Evolutionary conservation across 2,888 invertebrate species (phyloP).

Genomic region (Halictus quadricinctus): DNA sequence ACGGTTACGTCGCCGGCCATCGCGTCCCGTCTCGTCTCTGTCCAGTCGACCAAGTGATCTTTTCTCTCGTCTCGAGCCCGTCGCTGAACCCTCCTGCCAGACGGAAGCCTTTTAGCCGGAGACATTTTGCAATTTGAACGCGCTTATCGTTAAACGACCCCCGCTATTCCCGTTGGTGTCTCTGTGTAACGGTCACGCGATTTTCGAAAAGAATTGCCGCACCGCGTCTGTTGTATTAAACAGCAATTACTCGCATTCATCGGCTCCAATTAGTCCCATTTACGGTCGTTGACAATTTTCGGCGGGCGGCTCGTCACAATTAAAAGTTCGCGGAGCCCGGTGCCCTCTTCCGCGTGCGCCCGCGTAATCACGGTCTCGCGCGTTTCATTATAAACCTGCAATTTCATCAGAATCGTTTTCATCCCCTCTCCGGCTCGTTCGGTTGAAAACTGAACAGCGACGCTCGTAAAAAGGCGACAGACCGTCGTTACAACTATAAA

Average conservation of each 20-base stretch:
- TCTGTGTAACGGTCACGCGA: not conserved
- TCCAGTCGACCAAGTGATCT: conserved; percentile 27
- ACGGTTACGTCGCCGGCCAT: conserved; percentile 16
- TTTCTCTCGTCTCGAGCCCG: conserved; percentile 9
- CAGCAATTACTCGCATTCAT: conserved; percentile 20
- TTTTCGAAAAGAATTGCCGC: not conserved
- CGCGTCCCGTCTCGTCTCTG: not conserved
- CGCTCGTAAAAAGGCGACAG: not conserved
- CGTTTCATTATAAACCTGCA: conserved; percentile 31
- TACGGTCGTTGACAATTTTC: conserved; percentile 2
- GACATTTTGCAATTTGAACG: conserved; percentile 9
- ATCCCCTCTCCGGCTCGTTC: not conserved
- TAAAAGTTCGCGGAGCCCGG: conserved; percentile 20
- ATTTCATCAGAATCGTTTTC: conserved; percentile 6
- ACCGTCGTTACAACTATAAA: conserved; percentile 20
- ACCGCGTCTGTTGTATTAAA: conserved; percentile 3
- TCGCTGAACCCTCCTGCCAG: conserved; percentile 22
- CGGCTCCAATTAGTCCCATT: conserved; percentile 29
- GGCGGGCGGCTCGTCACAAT: conserved; percentile 32
- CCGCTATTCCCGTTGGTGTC: not conserved
- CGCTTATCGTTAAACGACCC: not conserved
- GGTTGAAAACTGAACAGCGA: not conserved
- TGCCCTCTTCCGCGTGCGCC: not conserved
- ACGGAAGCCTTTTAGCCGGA: conserved; percentile 11
- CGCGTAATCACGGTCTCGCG: conserved; percentile 6